A percentile compares a stretch with the other conserved stretches of the same genome.
phyloP scores from a whole-genome alignment of 2,113 vertebrate genomes.

The Notarius quadriscutis region DNA sequence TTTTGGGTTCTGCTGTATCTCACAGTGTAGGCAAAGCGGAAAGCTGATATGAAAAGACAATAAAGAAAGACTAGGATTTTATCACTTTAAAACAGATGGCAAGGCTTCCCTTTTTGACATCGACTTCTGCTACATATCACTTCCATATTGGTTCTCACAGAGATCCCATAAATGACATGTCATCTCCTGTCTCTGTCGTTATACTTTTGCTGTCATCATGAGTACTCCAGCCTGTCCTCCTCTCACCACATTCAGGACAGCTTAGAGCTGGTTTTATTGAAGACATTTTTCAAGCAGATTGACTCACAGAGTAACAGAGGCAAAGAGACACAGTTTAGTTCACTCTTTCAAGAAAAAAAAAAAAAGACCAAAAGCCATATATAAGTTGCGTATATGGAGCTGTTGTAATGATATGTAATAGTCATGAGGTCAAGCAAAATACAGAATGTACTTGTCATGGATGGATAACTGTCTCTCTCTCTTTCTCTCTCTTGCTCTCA shows the following conservation, averaged over 20 bases:
- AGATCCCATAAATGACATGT: not conserved
- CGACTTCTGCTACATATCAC: slow-evolving; percentile 64
- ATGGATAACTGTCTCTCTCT: not conserved
- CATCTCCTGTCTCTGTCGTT: not conserved
- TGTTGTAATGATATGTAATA: not conserved
- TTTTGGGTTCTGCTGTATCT: not conserved
- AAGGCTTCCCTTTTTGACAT: slow-evolving; percentile 58
- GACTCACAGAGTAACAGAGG: not conserved
- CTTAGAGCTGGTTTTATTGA: not conserved
- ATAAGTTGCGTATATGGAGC: not conserved
- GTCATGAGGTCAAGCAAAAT: not conserved
- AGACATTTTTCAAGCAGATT: not conserved
- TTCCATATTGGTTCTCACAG: slow-evolving; percentile 28
- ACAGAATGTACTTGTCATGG: not conserved
- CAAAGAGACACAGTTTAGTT: not conserved
- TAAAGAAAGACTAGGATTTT: not conserved
- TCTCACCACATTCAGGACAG: not conserved
- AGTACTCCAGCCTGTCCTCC: not conserved
- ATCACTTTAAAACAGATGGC: slow-evolving; percentile 17
- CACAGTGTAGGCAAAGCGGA: not conserved
- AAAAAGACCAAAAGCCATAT: slow-evolving; percentile 7
- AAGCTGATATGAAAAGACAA: slow-evolving; percentile 4
- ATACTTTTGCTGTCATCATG: not conserved
- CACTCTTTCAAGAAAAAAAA: not conserved
- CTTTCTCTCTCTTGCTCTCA: no score